Base-by-base conservation (phyloP, 1,140 invertebrate genomes). In the Psilanteris sp. region DNA sequence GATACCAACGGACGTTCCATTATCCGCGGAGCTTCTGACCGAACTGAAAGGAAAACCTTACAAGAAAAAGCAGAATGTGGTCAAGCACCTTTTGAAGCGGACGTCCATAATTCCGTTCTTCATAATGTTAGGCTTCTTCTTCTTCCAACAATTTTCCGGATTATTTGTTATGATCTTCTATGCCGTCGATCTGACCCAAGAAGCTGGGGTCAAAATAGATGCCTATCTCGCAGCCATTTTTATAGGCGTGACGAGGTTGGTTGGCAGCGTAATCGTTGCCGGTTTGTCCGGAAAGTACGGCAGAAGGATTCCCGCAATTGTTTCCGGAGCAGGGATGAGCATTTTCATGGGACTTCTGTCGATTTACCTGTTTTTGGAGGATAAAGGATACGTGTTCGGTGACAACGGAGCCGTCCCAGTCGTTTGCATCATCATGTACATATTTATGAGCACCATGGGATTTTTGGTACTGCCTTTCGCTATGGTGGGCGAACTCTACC, bases 91-190 rank as follows among this genome's bases (percentile, higher is more conserved):
- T 24, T 27, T 80, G 0, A 83, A 87, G 4, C 87, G 88, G 0
- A 88, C 88, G 10, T 90, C 91, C 1, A 82, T 92, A 31, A 91
- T 93, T 32, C 93, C 94, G 0, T 89, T 94, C 8, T 13, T 89
- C 0, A 90, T 96, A 3, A 90, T 94, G 70, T 85, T 92, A 9
- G 83, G 83, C 0, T 91, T 93, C 48, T 94, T 96, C 84, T 91
- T 93, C 68, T 92, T 95, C 78, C 94, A 95, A 82, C 94, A 96
- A 81, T 91, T 95, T 32, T 92, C 92, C 1, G 95, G 95, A 0
- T 91, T 93, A 11, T 95, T 94, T 73, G 92, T 93, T 2, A 87
- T 94, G 2, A 91, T 95, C 22, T 95, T 94, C 57, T 95, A 96
- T 72, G 92, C 93, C 0, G 88, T 92, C 10, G 83, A 93, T 88